Base-by-base conservation (phyloP, 2,888 invertebrate species). In the Cylloceria caligata region DNA sequence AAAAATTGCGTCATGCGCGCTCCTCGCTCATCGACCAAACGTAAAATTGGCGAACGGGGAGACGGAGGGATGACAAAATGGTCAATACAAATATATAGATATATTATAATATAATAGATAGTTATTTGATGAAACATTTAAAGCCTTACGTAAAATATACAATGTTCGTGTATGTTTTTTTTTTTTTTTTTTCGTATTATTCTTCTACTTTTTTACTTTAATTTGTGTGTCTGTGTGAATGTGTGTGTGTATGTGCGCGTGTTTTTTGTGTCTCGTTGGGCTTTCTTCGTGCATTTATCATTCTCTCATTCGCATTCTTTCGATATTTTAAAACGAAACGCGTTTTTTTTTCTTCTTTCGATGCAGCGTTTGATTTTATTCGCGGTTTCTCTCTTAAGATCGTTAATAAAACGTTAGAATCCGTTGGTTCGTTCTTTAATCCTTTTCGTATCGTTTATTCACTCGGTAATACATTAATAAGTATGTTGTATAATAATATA, bases 81-180 rank as follows among this genome's bases (percentile, higher is more conserved):
- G 87, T 88, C 86, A 89, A 88, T 91, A 90, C 89, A 90, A 91
- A 91, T 90, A 90, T 90, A 91, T 91, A 91, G 88, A 88, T 90
- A 90, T 90, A 91, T 89, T 89, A 91, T 89, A 88, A 89, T 89
- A 88, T 88, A 89, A 89, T 91, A 91, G 89, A 86, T 88, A 90
- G 89, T 88, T 91, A 90, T 90, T 91, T 90, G 87, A 90, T 91
- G 90, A 91, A 91, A 91, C 91, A 92, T 89, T 91, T 88, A 91
- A 92, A 92, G 91, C 91, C 90, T 91, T 91, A 91, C 88, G 88
- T 91, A 90, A 91, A 91, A 91, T 91, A 90, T 91, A 91, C 90
- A 90, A 85, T 88, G 85, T 88, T 85, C 55, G 83, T 85, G 82
- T 81, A 86, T 64, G n/a, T n/a, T n/a, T n/a, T n/a, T n/a, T 78